Conservation (phyloP, 2,113 vertebrate genomes). For the Aldabrachelys gigantea region DNA sequence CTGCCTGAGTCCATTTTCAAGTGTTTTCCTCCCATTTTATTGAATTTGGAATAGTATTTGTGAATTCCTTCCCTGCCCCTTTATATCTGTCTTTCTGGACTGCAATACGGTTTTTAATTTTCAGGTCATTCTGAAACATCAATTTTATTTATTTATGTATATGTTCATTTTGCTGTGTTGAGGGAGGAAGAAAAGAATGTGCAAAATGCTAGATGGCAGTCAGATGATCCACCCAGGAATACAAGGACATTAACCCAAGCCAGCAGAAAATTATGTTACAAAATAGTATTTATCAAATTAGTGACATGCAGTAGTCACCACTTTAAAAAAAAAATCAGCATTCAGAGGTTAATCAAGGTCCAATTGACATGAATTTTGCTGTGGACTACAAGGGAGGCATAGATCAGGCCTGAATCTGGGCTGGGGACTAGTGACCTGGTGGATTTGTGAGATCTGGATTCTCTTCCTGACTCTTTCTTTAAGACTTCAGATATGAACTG, state of each 20-base stretch:
- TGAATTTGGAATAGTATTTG: neutral
- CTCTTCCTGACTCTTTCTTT: neutral
- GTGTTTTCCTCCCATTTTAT: neutral
- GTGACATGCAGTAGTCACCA: neutral
- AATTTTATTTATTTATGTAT: neutral
- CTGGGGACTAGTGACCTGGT: neutral
- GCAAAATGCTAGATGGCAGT: neutral
- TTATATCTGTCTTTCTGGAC: neutral
- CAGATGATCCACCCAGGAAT: neutral
- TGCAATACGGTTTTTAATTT: neutral
- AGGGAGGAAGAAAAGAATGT: neutral
- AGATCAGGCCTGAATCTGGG: neutral
- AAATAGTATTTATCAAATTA: neutral
- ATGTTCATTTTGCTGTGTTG: neutral
- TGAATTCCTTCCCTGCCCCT: neutral
- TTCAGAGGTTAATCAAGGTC: neutral
- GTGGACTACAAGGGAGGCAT: neutral
- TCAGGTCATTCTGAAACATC: neutral
- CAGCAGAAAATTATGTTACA: neutral
- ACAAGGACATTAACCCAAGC: neutral
- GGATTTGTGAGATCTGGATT: neutral
- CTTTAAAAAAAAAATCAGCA: neutral
- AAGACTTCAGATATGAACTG: neutral
- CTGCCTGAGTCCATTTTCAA: neutral
- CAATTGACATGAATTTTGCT: neutral